Percentiles rank a stretch among this genome's conserved stretches.
phyloP scores from a whole-genome alignment of 2,113 vertebrate genomes.

The Caretta caretta region DNA sequence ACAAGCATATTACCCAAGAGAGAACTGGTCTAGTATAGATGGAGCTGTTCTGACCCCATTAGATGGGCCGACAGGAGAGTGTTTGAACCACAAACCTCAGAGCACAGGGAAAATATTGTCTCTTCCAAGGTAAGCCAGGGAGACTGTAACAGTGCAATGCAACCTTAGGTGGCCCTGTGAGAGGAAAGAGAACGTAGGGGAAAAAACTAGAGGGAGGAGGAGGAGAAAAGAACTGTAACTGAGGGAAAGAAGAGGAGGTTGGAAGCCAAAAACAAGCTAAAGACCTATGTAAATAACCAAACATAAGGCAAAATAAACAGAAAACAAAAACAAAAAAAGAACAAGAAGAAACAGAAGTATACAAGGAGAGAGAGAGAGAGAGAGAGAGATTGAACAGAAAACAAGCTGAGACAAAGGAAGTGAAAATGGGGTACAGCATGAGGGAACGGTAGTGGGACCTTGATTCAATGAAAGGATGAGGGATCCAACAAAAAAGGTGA shows the following conservation, averaged over 20 bases:
- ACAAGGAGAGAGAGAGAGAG: not conserved
- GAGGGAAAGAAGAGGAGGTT: not conserved
- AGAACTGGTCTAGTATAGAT: conserved; percentile 52
- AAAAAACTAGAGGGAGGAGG: not conserved
- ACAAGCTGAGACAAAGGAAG: not conserved
- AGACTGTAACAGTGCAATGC: conserved; percentile 13
- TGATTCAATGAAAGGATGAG: not conserved
- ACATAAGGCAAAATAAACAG: not conserved
- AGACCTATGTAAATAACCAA: not conserved
- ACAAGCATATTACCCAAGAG: conserved; percentile 42
- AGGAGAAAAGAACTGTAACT: not conserved
- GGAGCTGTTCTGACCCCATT: conserved; percentile 36
- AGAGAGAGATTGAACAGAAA: not conserved
- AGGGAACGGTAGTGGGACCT: not conserved
- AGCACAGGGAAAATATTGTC: conserved; percentile 64
- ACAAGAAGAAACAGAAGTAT: not conserved
- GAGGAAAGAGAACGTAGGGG: conserved; percentile 23
- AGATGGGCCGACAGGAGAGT: conserved; percentile 47
- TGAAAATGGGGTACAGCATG: not conserved
- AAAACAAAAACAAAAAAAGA: not conserved
- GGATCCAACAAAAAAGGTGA: not conserved
- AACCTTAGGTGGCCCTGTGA: conserved; percentile 59
- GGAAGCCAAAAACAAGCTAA: not conserved
- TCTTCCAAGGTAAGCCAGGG: conserved; percentile 53
- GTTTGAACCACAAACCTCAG: conserved; percentile 63